Evolutionary conservation across 1,140 invertebrate species (phyloP).

Genomic region (Drosophila orosa): DNA sequence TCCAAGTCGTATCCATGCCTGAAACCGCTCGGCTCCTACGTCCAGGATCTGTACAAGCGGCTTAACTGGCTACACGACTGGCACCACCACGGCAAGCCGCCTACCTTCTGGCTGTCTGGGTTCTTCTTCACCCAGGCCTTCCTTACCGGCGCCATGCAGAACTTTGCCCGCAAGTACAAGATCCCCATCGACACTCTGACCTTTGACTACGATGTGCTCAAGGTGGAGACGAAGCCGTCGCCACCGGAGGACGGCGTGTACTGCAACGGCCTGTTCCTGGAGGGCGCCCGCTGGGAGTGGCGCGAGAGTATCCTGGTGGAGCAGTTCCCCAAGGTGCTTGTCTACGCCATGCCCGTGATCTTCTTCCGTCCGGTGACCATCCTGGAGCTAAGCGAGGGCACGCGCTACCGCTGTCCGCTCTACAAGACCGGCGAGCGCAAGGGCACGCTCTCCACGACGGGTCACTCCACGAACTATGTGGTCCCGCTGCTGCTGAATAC

Average conservation of each 20-base stretch:
- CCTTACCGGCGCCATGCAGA: constrained; percentile 95
- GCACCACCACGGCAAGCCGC: constrained; percentile 88
- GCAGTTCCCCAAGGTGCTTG: constrained; percentile 92
- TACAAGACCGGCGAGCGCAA: constrained; percentile 95
- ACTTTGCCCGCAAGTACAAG: constrained; percentile 93
- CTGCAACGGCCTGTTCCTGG: constrained; percentile 92
- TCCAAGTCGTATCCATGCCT: constrained; percentile 95
- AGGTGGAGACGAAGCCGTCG: constrained; percentile 84
- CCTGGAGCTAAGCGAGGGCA: constrained; percentile 85
- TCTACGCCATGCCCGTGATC: constrained; percentile 91
- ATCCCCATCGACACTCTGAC: constrained; percentile 94
- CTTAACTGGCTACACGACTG: constrained; percentile 91
- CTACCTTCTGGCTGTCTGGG: constrained; percentile 95
- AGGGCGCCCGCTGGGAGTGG: constrained; percentile 93
- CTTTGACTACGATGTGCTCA: constrained; percentile 91
- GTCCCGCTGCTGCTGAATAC: constrained; percentile 91
- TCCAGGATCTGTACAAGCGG: constrained; percentile 93
- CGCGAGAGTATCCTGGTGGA: constrained; percentile 87
- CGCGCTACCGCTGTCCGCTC: constrained; percentile 91
- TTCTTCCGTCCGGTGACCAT: constrained; percentile 86
- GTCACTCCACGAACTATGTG: constrained; percentile 96
- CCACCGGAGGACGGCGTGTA: constrained; percentile 91
- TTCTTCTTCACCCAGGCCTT: constrained; percentile 98
- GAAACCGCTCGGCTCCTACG: constrained; percentile 94
- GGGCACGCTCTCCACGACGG: constrained; percentile 93